phyloP scores from a whole-genome alignment of 2,797 vertebrate species.

The Anguilla anguilla region DNA sequence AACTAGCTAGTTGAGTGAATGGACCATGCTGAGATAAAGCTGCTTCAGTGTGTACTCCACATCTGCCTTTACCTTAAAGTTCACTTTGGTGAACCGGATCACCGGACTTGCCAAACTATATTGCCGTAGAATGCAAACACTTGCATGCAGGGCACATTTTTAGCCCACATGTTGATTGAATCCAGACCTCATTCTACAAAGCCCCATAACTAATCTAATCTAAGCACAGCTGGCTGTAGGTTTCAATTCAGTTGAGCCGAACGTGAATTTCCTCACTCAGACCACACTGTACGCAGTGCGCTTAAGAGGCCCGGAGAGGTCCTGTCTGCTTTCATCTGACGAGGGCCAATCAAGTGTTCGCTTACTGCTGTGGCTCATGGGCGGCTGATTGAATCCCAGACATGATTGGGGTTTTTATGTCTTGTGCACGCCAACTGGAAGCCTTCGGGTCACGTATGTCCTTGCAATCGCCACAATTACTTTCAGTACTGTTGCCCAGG shows the following conservation, averaged over 20 bases:
- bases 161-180: background rate
- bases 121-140: background rate
- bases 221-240: background rate
- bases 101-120: background rate
- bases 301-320: background rate
- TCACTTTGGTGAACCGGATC: background rate
- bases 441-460: background rate
- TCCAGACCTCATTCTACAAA: background rate
- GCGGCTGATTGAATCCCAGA: conserved; percentile 6
- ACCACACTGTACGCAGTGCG: background rate
- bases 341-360: background rate
- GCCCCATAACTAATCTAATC: background rate
- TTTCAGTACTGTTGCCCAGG: background rate
- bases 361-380: background rate
- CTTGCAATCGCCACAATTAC: background rate
- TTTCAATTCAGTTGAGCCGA: background rate
- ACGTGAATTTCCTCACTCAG: background rate
- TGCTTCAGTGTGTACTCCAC: background rate
- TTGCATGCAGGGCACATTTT: background rate
- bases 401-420: background rate
- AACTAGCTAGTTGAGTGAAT: background rate
- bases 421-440: background rate
- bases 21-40: background rate
- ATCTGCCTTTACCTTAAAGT: background rate
- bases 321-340: background rate